These are phyloP conservation scores for Hippocampus kuda DNA, from an alignment of 2,797 vertebrate genomes.

Conservation along the genomic window DNA sequence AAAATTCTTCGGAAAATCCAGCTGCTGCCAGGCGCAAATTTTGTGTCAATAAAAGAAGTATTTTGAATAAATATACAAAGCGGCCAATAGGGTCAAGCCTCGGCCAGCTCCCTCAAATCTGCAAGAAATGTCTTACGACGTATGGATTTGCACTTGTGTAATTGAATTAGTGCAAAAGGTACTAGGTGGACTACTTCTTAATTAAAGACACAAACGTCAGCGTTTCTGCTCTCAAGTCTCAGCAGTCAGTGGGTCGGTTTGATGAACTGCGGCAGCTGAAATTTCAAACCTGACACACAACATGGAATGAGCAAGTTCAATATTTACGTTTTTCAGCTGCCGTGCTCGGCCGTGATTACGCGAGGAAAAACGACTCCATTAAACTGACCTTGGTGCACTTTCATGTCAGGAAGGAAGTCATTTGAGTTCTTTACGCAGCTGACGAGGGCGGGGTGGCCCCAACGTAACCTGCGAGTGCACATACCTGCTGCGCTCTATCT, in stretches of 20 bases:
- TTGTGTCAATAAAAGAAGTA: conserved; percentile 69
- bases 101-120: conserved; percentile 60
- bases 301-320: conserved; percentile 49
- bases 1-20: conserved; percentile 68
- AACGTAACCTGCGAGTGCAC: conserved; percentile 25
- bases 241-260: conserved; percentile 11
- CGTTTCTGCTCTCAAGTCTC: not conserved
- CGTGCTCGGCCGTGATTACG: conserved; percentile 60
- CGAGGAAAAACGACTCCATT: conserved; percentile 43
- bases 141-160: not conserved
- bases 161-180: not conserved
- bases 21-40: conserved; percentile 64
- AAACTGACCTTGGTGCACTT: conserved; percentile 57
- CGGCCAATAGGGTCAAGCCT: conserved; percentile 48
- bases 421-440: conserved; percentile 67
- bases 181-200: not conserved
- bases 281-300: conserved; percentile 43
- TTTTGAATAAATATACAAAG: conserved; percentile 72
- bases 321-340: conserved; percentile 54
- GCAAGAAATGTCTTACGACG: conserved; percentile 48
- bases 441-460: conserved; percentile 33
- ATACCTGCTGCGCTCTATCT: conserved; percentile 33
- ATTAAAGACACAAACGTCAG: not conserved
- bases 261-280: conserved; percentile 27
- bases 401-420: conserved; percentile 72